phyloP scores from a whole-genome alignment of 2,113 vertebrate genomes.

The Capreolus pygargus region DNA sequence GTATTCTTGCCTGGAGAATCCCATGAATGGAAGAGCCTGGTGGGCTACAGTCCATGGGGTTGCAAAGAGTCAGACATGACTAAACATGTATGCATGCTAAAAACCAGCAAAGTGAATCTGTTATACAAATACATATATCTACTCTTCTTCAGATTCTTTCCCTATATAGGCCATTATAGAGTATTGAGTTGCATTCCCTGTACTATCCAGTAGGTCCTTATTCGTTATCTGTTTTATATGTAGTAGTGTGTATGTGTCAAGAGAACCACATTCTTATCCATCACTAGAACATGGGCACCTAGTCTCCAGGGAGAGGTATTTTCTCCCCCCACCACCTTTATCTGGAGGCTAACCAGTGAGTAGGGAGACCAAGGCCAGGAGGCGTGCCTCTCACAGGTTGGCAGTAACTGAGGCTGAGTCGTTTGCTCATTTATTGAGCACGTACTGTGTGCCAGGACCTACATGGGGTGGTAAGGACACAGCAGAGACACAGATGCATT shows the following conservation, averaged over 20 bases:
- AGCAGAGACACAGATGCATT: fast-evolving
- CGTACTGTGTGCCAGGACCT: not conserved
- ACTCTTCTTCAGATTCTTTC: not conserved
- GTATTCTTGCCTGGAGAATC: not conserved
- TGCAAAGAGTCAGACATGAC: not conserved
- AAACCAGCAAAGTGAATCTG: not conserved
- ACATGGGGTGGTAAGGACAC: fast-evolving
- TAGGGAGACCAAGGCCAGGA: not conserved
- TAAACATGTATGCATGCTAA: not conserved
- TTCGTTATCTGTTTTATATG: not conserved
- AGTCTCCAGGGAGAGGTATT: not conserved
- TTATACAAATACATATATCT: not conserved
- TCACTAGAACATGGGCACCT: not conserved
- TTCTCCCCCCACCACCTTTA: too few relatives aligned
- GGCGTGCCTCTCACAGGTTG: not conserved
- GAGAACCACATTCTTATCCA: not conserved
- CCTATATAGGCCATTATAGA: not conserved
- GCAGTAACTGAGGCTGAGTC: not conserved
- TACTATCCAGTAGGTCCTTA: not conserved
- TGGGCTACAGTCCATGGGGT: not conserved
- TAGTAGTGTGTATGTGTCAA: not conserved
- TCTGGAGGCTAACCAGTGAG: fast-evolving
- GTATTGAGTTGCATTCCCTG: not conserved
- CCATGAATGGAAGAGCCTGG: not conserved
- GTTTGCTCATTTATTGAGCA: not conserved